A percentile compares a stretch with the other conserved stretches of the same genome.
These are phyloP conservation scores for Idris sp. DNA, from an alignment of 1,140 invertebrate species.

Conservation along the genomic window DNA sequence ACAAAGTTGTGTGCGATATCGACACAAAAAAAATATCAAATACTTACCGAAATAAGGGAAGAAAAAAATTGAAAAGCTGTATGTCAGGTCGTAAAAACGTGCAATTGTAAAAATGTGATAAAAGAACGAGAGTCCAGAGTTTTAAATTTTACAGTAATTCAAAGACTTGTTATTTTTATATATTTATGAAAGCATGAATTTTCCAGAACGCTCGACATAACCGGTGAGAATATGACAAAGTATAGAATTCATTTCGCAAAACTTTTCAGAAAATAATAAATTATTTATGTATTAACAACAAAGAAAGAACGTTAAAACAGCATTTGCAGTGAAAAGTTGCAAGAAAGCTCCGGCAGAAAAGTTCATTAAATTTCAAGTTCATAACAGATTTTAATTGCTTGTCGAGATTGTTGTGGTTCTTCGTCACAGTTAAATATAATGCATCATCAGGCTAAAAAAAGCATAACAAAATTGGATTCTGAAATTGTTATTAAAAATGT, in stretches of 20 bases:
- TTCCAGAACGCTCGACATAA: slow-evolving; percentile 6
- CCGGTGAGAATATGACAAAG: too few species aligned
- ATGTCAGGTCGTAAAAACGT: slow-evolving; percentile 7
- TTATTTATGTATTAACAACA: too few species aligned
- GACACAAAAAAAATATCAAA: slow-evolving; percentile 1
- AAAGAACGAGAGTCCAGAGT: slow-evolving; percentile 5
- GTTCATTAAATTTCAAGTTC: slow-evolving; percentile 5
- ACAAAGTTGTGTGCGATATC: not conserved
- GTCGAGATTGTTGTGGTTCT: not conserved
- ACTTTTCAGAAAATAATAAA: too few species aligned
- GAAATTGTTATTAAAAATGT: not conserved
- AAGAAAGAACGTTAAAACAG: too few species aligned
- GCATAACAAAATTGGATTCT: too few species aligned
- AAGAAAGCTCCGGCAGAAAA: slow-evolving; percentile 1
- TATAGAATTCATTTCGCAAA: too few species aligned
- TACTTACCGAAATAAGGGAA: not conserved
- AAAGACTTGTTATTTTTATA: slow-evolving; percentile 28
- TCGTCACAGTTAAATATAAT: not conserved
- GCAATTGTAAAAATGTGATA: not conserved
- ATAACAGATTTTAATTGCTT: slow-evolving; percentile 10
- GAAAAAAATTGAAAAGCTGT: slow-evolving; percentile 27
- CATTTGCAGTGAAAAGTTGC: too few species aligned
- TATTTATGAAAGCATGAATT: slow-evolving; percentile 34
- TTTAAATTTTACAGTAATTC: slow-evolving; percentile 36
- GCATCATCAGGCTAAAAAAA: not conserved